Conservation (phyloP, 2,797 vertebrate species). For the Muraenolepis orangiensis region DNA sequence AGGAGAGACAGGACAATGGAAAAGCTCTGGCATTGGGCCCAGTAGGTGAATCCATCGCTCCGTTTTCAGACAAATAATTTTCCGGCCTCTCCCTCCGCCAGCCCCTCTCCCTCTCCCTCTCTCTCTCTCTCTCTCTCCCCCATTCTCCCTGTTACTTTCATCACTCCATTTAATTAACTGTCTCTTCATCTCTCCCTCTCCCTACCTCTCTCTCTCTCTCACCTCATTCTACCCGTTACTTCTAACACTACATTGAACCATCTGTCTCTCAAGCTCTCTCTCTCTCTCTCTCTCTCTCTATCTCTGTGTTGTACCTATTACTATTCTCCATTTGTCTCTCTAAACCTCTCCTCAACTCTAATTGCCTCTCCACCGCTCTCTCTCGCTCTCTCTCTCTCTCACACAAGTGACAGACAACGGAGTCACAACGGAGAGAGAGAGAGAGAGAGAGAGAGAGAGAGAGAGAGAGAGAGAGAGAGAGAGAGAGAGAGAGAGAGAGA, state of each 20-base stretch:
- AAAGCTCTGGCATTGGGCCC: conserved; percentile 40
- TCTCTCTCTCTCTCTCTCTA: neutral
- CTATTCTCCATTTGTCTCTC: too few relatives aligned
- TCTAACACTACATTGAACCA: neutral
- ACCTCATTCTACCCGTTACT: neutral
- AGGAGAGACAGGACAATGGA: conserved; percentile 40
- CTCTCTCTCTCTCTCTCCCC: neutral
- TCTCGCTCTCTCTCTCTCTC: too few relatives aligned
- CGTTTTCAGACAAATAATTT: conserved; percentile 71
- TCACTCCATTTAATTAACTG: neutral
- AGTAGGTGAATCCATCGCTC: conserved; percentile 68
- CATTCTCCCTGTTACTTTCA: neutral
- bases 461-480: conserved; percentile 9
- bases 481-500: neutral
- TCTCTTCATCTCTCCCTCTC: conserved; percentile 9
- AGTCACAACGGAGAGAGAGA: conserved; percentile 22
- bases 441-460: neutral
- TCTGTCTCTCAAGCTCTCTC: neutral
- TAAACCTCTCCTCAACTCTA: neutral
- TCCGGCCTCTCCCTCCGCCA: conserved; percentile 28
- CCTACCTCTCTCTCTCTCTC: neutral
- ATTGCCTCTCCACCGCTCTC: too few relatives aligned
- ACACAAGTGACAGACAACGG: neutral
- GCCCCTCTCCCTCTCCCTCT: conserved; percentile 20
- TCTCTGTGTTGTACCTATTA: too few relatives aligned